Percentiles rank a stretch among this genome's conserved stretches.
Conservation (phyloP, 2,888 invertebrate genomes). For the Rhorus exstirpatorius region DNA sequence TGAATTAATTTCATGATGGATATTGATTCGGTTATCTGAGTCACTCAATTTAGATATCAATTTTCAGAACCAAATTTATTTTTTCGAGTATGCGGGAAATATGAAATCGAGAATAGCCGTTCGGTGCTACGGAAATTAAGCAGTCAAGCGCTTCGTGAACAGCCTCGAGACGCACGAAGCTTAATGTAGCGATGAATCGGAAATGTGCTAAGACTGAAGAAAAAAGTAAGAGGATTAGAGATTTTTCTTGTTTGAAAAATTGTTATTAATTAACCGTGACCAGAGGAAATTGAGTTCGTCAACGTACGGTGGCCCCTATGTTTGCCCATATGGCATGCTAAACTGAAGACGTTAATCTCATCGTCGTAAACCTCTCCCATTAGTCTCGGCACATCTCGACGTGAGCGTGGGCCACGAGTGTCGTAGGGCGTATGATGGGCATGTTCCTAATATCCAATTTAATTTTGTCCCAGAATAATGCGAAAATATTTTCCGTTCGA, state of each 20-base stretch:
- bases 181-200: slow-evolving; percentile 65
- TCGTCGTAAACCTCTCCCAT: slow-evolving; percentile 56
- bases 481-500: slow-evolving; percentile 24
- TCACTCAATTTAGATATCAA: too few species aligned
- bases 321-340: slow-evolving; percentile 45
- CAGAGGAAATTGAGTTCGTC: slow-evolving; percentile 80
- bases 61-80: neutral
- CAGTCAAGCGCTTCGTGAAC: slow-evolving; percentile 22
- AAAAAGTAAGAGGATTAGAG: neutral
- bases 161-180: slow-evolving; percentile 33
- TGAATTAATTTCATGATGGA: too few species aligned
- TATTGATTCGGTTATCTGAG: too few species aligned
- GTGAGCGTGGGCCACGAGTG: slow-evolving; percentile 25
- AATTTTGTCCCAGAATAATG: slow-evolving; percentile 26
- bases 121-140: slow-evolving; percentile 27
- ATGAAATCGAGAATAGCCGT: slow-evolving; percentile 19
- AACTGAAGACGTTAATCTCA: slow-evolving; percentile 50
- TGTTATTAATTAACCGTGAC: slow-evolving; percentile 81
- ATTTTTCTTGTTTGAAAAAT: slow-evolving; percentile 75
- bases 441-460: slow-evolving; percentile 53
- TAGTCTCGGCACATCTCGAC: slow-evolving; percentile 45
- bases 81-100: neutral
- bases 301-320: slow-evolving; percentile 55
- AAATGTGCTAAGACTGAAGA: slow-evolving; percentile 28
- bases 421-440: neutral